Percentiles rank a stretch among this genome's conserved stretches.
Evolutionary conservation across 2,888 invertebrate genomes (phyloP).

Genomic region (Mayetiola destructor): DNA sequence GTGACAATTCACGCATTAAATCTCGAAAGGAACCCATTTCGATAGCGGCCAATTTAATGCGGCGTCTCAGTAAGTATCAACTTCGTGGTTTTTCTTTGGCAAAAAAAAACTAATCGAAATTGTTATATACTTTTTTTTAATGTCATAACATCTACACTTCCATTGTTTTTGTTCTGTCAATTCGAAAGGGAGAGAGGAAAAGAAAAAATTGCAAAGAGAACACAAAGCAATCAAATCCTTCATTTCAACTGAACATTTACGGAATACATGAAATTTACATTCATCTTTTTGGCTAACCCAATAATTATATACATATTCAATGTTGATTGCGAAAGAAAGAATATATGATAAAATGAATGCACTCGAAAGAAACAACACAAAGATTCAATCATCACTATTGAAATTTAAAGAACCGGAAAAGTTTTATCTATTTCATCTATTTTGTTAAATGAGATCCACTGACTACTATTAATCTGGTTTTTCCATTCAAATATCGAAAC

Average conservation of each 20-base stretch:
- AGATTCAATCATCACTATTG: not conserved
- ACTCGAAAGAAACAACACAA: constrained; percentile 2
- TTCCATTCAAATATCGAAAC: not conserved
- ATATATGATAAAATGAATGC: too few relatives aligned
- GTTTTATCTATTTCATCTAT: not conserved
- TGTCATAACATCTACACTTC: too few relatives aligned
- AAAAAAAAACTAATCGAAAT: not conserved
- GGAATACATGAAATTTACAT: not conserved
- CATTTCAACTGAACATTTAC: too few relatives aligned
- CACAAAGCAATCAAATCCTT: too few relatives aligned
- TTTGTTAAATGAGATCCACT: too few relatives aligned
- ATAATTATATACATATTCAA: not conserved
- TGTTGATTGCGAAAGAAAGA: too few relatives aligned
- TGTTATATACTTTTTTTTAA: not conserved
- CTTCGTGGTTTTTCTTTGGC: constrained; percentile 11
- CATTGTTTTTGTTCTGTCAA: not conserved
- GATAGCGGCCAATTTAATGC: constrained; percentile 61
- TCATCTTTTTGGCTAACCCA: constrained; percentile 1
- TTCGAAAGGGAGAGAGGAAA: not conserved
- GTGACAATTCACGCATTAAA: constrained; percentile 21
- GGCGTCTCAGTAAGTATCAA: constrained; percentile 78
- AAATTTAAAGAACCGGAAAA: not conserved
- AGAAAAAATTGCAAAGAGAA: not conserved
- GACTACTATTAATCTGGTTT: too few relatives aligned
- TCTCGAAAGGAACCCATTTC: constrained; percentile 36